Evolutionary conservation across 2,113 vertebrate genomes (phyloP).

Genomic region (Pycnonotus jocosus): DNA sequence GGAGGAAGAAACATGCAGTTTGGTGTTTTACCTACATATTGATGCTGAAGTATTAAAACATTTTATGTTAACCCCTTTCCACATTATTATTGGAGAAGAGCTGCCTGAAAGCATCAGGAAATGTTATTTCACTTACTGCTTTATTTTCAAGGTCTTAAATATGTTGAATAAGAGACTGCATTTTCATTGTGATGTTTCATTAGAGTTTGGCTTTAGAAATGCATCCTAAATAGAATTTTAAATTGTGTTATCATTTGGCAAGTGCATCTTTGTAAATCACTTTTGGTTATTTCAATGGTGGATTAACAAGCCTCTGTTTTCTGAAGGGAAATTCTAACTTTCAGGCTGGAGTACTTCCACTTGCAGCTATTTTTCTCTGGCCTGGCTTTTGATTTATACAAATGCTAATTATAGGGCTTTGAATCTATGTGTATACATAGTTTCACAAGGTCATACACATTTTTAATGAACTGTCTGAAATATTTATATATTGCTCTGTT

Average conservation of each 20-base stretch:
- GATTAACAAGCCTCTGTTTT: constrained; percentile 9
- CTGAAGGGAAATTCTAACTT: not conserved
- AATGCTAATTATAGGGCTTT: constrained; percentile 44
- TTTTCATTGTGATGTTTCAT: not conserved
- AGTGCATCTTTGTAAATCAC: not conserved
- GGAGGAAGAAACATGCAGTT: not conserved
- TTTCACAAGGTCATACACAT: constrained; percentile 39
- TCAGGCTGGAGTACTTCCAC: not conserved
- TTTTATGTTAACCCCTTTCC: not conserved
- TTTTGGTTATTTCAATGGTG: not conserved
- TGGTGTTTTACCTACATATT: not conserved
- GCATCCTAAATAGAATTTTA: not conserved
- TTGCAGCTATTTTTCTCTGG: constrained; percentile 23
- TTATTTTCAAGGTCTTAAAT: not conserved
- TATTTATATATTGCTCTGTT: constrained; percentile 4
- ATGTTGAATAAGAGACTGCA: not conserved
- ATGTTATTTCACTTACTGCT: not conserved
- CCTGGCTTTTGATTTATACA: constrained; percentile 51
- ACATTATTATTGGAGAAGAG: not conserved
- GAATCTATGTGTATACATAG: not conserved
- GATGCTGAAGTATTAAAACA: not conserved
- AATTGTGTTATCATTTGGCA: not conserved
- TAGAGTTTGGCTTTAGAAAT: not conserved
- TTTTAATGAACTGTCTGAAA: constrained; percentile 38
- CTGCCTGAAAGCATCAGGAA: not conserved